Conservation (phyloP, 1,140 invertebrate genomes). For the Cydia pomonella region DNA sequence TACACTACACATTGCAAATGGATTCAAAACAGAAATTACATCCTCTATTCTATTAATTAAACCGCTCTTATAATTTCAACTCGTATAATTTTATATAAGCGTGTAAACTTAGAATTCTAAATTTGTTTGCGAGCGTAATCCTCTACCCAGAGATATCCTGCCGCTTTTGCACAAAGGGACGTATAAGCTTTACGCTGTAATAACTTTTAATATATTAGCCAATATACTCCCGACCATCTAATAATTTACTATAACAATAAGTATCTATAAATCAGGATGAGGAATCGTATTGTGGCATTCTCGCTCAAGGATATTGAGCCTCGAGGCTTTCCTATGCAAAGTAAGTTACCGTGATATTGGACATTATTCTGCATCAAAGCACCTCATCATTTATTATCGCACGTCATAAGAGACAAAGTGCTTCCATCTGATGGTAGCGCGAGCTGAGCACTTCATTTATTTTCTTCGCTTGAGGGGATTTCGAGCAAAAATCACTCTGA, state of each 20-base stretch:
- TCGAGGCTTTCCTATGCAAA: conserved; percentile 36
- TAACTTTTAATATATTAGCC: conserved; percentile 36
- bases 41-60: conserved; percentile 18
- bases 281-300: conserved; percentile 1
- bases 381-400: conserved; percentile 53
- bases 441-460: conserved; percentile 43
- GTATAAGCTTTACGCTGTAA: conserved; percentile 35
- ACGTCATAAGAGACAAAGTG: conserved; percentile 42
- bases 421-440: conserved; percentile 40
- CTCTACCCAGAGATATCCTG: conserved; percentile 32
- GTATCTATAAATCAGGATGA: conserved; percentile 19
- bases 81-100: conserved; percentile 10
- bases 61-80: conserved; percentile 19
- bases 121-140: conserved; percentile 38
- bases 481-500: conserved; percentile 14
- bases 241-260: conserved; percentile 33
- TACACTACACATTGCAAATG: not conserved
- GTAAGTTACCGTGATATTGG: conserved; percentile 64
- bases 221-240: conserved; percentile 22
- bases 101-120: conserved; percentile 35
- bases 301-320: conserved; percentile 10
- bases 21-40: not conserved
- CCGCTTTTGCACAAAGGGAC: conserved; percentile 39
- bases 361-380: conserved; percentile 58
- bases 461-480: conserved; percentile 33